Evolutionary conservation across 2,797 vertebrate species (phyloP).

Genomic region (Pseudochirops cupreus): DNA sequence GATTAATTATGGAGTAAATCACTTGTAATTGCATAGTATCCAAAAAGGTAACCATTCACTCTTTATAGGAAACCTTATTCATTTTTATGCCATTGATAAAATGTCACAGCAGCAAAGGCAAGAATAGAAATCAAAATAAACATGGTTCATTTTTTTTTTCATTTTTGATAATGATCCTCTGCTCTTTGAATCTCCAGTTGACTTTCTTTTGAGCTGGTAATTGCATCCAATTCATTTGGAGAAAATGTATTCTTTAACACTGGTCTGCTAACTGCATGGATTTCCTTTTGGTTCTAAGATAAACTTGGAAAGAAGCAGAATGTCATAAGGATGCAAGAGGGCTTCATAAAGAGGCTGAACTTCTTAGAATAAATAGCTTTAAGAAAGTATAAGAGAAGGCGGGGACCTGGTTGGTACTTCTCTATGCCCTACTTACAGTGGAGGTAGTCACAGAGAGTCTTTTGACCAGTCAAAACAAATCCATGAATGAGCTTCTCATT

Average conservation of each 20-base stretch:
- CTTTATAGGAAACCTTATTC: not conserved
- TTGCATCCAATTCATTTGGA: not conserved
- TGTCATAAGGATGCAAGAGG: not conserved
- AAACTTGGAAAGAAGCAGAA: not conserved
- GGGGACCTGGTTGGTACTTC: not conserved
- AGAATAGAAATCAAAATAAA: not conserved
- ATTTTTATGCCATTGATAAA: not conserved
- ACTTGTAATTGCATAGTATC: not conserved
- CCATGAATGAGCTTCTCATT: not conserved
- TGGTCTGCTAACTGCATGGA: not conserved
- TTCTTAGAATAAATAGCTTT: not conserved
- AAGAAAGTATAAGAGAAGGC: not conserved
- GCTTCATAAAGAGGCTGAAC: not conserved
- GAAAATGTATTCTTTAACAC: not conserved
- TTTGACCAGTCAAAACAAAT: not conserved
- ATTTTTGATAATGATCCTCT: not conserved
- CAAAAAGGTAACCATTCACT: conserved; percentile 9
- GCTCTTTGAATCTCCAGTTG: not conserved
- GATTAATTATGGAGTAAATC: not conserved
- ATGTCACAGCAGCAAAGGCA: not conserved
- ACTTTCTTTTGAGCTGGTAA: not conserved
- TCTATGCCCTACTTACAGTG: not conserved
- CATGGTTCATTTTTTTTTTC: not conserved
- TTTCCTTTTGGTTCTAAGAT: not conserved
- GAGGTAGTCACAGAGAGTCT: not conserved